Conservation (phyloP, 2,797 vertebrate species). For the Pterois miles region DNA sequence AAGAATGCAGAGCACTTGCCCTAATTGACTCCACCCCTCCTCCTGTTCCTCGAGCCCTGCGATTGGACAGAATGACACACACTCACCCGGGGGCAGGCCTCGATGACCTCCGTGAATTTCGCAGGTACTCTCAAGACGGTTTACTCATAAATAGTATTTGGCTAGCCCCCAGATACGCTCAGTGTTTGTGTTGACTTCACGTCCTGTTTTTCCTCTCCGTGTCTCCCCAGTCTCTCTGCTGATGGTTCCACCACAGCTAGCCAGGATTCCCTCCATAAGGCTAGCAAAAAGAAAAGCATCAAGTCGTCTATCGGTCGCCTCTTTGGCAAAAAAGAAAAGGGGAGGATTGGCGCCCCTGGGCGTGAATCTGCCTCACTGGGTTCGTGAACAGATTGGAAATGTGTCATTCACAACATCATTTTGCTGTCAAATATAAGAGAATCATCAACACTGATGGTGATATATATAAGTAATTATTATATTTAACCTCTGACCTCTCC, state of each 20-base stretch:
- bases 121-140: conserved; percentile 73
- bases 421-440: background rate
- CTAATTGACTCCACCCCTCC: conserved; percentile 90
- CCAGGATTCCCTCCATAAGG: conserved; percentile 93
- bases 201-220: background rate
- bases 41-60: conserved; percentile 88
- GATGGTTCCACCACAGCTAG: conserved; percentile 84
- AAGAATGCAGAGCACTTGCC: conserved; percentile 86
- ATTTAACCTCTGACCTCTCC: conserved; percentile 27
- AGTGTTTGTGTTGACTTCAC: background rate
- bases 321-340: conserved; percentile 95
- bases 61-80: conserved; percentile 92
- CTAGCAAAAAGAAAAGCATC: conserved; percentile 96
- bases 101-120: conserved; percentile 89
- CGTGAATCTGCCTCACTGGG: conserved; percentile 90
- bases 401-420: background rate
- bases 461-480: background rate
- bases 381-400: conserved; percentile 58
- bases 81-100: conserved; percentile 89
- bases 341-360: conserved; percentile 87
- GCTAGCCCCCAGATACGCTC: background rate
- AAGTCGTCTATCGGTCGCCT: conserved; percentile 94
- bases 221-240: conserved; percentile 76
- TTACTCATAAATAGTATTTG: background rate
- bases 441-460: background rate